Conservation (phyloP, 2,113 vertebrate genomes). For the Dicrurus megarhynchus region DNA sequence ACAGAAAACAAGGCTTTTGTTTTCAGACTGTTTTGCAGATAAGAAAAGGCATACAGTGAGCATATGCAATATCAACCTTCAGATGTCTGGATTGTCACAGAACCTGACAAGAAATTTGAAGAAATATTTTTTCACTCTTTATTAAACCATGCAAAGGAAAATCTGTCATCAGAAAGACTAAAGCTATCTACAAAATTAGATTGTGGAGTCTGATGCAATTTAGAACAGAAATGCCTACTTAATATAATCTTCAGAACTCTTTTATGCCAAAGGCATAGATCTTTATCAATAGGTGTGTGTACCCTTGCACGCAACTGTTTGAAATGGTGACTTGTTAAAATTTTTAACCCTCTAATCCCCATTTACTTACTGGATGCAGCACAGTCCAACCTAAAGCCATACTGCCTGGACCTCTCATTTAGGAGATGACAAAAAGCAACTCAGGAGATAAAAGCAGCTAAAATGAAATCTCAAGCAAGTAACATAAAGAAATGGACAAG, state of each 20-base stretch:
- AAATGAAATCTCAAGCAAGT: neutral
- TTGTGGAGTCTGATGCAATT: conserved; percentile 3
- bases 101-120: neutral
- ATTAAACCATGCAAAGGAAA: neutral
- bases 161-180: neutral
- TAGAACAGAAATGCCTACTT: conserved; percentile 14
- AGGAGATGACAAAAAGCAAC: neutral
- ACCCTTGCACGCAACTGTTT: neutral
- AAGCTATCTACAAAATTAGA: neutral
- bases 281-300: conserved; percentile 16
- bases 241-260: neutral
- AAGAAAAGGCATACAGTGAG: neutral
- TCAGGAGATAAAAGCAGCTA: neutral
- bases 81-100: neutral
- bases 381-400: neutral
- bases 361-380: neutral
- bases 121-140: neutral
- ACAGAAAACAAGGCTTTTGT: neutral
- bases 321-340: neutral
- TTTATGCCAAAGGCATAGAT: conserved; percentile 35
- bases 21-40: neutral
- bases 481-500: neutral
- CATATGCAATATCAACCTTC: neutral
- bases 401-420: neutral
- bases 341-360: neutral